Conservation (phyloP, 2,797 vertebrate species). For the Esox lucius region DNA sequence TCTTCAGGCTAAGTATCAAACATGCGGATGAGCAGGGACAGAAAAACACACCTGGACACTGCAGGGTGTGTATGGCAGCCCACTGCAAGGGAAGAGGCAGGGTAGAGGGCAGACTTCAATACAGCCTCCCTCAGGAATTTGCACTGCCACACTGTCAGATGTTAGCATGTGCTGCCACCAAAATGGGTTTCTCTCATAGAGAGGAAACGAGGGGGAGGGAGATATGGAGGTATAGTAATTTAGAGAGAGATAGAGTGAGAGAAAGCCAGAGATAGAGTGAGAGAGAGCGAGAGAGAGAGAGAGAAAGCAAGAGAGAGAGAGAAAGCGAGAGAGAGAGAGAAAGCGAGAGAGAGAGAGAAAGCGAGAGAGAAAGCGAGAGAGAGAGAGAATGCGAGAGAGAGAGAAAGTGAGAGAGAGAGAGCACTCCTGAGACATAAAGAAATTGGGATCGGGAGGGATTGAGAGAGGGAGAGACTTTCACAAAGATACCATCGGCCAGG, state of each 20-base stretch:
- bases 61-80: background rate
- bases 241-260: conserved; percentile 49
- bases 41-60: conserved; percentile 5
- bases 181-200: conserved; percentile 11
- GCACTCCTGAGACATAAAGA: conserved; percentile 30
- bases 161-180: background rate
- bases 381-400: too few species aligned
- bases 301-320: conserved; percentile 22
- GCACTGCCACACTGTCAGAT: background rate
- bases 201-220: conserved; percentile 40
- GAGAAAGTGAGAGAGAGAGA: too few species aligned
- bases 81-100: background rate
- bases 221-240: conserved; percentile 43
- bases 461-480: conserved; percentile 37
- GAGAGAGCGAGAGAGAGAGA: conserved; percentile 34
- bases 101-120: background rate
- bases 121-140: background rate
- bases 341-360: background rate
- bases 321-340: conserved; percentile 7
- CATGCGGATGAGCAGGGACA: background rate
- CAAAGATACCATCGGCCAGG: conserved; percentile 63
- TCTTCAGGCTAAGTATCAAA: background rate
- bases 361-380: too few species aligned
- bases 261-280: conserved; percentile 43
- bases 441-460: background rate